Conservation (phyloP, 1,140 invertebrate species). For the Achatina immaculata region DNA sequence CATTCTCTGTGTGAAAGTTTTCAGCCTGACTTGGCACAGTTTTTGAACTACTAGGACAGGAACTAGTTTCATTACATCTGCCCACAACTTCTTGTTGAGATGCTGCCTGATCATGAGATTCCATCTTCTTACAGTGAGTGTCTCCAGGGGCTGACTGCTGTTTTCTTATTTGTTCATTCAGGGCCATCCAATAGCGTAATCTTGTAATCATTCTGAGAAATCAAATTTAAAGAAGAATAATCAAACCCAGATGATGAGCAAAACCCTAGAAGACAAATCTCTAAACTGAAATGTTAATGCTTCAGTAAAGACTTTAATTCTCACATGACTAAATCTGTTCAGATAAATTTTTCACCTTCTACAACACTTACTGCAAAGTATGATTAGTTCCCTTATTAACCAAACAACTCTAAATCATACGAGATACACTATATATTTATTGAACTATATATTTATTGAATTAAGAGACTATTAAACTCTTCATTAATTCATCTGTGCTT, state of each 20-base stretch:
- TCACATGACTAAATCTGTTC: not conserved
- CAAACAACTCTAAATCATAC: too few relatives aligned
- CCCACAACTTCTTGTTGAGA: not conserved
- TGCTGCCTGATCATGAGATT: not conserved
- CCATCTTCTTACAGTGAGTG: not conserved
- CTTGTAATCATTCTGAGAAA: slow-evolving; percentile 75
- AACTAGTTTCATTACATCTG: slow-evolving; percentile 53
- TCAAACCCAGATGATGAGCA: not conserved
- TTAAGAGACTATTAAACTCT: too few relatives aligned
- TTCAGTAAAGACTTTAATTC: not conserved
- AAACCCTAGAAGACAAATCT: not conserved
- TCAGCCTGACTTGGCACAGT: not conserved
- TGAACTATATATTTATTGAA: too few relatives aligned
- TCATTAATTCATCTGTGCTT: too few relatives aligned
- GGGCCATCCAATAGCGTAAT: slow-evolving; percentile 80
- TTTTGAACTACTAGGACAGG: not conserved
- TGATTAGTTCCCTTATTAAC: slow-evolving; percentile 14
- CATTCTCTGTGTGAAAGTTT: not conserved
- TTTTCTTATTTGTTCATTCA: slow-evolving; percentile 74
- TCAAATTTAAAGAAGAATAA: slow-evolving; percentile 43
- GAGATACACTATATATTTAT: too few relatives aligned
- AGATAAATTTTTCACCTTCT: not conserved
- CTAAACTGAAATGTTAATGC: slow-evolving; percentile 19
- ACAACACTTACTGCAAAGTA: not conserved
- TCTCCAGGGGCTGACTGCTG: slow-evolving; percentile 72